Evolutionary conservation across 2,888 invertebrate genomes (phyloP).

Genomic region (Lithophane leautieri): DNA sequence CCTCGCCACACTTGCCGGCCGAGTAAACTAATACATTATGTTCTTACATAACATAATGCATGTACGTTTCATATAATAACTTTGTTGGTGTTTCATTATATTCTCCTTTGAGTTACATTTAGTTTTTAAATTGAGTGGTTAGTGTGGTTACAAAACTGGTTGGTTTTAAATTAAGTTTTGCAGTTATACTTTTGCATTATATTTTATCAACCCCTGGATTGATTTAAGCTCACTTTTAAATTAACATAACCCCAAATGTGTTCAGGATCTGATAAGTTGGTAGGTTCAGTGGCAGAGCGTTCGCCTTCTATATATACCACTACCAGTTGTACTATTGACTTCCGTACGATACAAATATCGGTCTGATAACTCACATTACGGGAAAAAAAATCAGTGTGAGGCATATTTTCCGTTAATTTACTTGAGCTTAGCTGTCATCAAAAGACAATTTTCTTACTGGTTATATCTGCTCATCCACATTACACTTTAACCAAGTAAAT

Average conservation of each 20-base stretch:
- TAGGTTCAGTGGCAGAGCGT: neutral
- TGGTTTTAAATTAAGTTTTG: neutral
- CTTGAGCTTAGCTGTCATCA: neutral
- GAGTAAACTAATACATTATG: conserved; percentile 74
- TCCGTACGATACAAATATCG: neutral
- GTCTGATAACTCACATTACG: neutral
- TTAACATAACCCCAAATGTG: neutral
- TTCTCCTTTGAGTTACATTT: conserved; percentile 27
- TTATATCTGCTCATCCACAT: neutral
- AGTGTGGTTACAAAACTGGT: neutral
- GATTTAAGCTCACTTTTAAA: neutral
- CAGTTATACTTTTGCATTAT: neutral
- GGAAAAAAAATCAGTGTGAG: neutral
- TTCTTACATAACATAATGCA: conserved; percentile 59
- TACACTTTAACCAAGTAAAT: neutral
- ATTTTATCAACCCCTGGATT: neutral
- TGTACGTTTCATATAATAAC: conserved; percentile 51
- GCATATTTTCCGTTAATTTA: neutral
- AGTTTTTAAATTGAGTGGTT: conserved; percentile 6
- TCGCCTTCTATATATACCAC: neutral
- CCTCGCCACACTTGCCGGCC: conserved; percentile 68
- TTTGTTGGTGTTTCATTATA: conserved; percentile 37
- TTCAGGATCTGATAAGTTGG: neutral
- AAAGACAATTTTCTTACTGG: neutral
- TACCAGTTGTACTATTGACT: neutral